Evolutionary conservation across 2,888 invertebrate genomes (phyloP).

Genomic region (Ophioninae sp.): DNA sequence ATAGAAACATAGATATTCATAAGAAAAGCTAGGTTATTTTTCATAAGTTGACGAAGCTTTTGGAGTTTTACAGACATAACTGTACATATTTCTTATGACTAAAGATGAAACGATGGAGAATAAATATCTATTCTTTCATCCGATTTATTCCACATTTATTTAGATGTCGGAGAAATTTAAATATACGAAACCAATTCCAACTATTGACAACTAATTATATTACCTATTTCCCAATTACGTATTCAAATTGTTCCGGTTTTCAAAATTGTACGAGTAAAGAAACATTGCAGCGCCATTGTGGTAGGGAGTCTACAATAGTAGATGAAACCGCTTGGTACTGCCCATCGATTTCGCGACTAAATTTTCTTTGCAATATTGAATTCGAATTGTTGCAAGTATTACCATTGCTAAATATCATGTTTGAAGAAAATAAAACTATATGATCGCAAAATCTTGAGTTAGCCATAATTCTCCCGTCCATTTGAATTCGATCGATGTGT

Average conservation of each 20-base stretch:
- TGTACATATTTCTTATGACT: conserved; percentile 46
- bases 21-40: conserved; percentile 10
- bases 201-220: background rate
- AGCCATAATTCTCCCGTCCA: background rate
- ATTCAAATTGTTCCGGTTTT: background rate
- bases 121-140: conserved; percentile 4
- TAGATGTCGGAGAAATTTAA: background rate
- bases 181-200: background rate
- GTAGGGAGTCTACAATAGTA: background rate
- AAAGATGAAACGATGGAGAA: conserved; percentile 1
- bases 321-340: background rate
- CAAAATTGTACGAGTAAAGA: background rate
- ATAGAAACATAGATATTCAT: conserved; percentile 40
- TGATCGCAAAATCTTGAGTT: no score
- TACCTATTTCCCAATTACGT: background rate
- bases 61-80: conserved; percentile 38
- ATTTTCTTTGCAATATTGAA: background rate
- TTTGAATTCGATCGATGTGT: background rate
- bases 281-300: background rate
- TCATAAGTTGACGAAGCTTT: conserved; percentile 1
- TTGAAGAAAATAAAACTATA: background rate
- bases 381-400: background rate
- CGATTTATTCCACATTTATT: background rate
- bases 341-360: background rate
- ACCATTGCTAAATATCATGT: background rate